These are phyloP conservation scores for Tyria jacobaeae DNA, from an alignment of 2,888 invertebrate genomes.

Conservation along the genomic window DNA sequence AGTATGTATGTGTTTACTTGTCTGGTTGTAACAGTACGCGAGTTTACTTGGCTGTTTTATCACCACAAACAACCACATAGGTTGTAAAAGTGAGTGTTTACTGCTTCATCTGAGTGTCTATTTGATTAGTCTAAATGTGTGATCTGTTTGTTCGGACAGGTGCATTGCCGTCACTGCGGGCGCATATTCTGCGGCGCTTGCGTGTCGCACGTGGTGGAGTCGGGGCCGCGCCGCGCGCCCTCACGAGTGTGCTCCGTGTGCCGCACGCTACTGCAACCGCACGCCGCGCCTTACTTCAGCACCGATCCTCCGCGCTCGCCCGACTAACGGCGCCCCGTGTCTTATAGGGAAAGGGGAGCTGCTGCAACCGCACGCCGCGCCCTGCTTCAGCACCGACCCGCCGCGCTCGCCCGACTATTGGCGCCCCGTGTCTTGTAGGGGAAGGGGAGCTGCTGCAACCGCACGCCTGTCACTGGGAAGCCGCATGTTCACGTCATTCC, in stretches of 20 bases:
- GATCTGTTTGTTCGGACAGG: constrained; percentile 77
- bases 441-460: constrained; percentile 88
- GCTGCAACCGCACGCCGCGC: constrained; percentile 94
- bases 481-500: too few species aligned
- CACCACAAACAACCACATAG: too few species aligned
- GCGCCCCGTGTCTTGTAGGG: constrained; percentile 85
- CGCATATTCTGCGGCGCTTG: constrained; percentile 97
- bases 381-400: constrained; percentile 95
- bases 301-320: constrained; percentile 88
- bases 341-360: constrained; percentile 82
- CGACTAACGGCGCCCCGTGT: constrained; percentile 91
- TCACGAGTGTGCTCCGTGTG: constrained; percentile 98
- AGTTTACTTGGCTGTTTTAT: too few species aligned
- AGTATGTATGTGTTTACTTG: neutral
- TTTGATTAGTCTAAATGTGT: too few species aligned
- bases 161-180: constrained; percentile 98
- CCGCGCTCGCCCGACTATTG: constrained; percentile 86
- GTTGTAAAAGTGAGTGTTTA: neutral
- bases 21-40: neutral
- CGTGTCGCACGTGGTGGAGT: constrained; percentile 91
- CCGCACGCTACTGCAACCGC: constrained; percentile 97
- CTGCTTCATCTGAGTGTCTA: too few species aligned
- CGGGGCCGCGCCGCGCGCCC: constrained; percentile 94
- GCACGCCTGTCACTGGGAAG: constrained; percentile 86
- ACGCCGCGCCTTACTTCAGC: constrained; percentile 97